A percentile compares a stretch with the other conserved stretches of the same genome.
These are phyloP conservation scores for Dolichomitus sp. DNA, from an alignment of 2,888 invertebrate genomes.

Conservation along the genomic window DNA sequence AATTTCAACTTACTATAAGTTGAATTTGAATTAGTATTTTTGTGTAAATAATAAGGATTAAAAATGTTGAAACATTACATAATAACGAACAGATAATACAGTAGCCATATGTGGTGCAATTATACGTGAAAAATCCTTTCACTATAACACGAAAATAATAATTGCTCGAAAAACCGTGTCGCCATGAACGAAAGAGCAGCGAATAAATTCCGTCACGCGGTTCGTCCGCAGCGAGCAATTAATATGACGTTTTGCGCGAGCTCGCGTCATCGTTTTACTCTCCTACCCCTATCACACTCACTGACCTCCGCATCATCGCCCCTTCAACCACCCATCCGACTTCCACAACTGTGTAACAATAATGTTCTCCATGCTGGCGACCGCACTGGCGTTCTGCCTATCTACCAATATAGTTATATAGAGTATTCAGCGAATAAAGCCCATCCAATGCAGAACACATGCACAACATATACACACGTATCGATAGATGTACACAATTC, in stretches of 20 bases:
- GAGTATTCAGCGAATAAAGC: constrained; percentile 22
- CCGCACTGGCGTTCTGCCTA: constrained; percentile 27
- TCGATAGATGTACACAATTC: constrained; percentile 23
- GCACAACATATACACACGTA: constrained; percentile 10
- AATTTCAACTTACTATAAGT: not conserved
- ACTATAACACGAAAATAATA: constrained; percentile 6
- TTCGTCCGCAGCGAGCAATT: constrained; percentile 33
- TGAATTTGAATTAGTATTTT: not conserved
- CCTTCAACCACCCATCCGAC: constrained; percentile 78
- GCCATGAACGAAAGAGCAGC: constrained; percentile 10
- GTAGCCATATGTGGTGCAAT: not conserved
- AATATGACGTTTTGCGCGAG: constrained; percentile 46
- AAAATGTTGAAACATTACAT: not conserved
- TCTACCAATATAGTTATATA: constrained; percentile 28
- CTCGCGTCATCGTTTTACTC: constrained; percentile 31
- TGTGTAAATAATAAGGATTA: not conserved
- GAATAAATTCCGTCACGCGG: constrained; percentile 39
- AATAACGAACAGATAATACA: not conserved
- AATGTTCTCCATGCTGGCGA: constrained; percentile 76
- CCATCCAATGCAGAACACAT: not conserved
- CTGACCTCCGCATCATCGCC: constrained; percentile 55
- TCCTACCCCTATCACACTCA: constrained; percentile 8
- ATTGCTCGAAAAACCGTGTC: constrained; percentile 2
- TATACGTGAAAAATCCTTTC: not conserved
- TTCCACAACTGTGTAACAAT: constrained; percentile 83